Conservation (phyloP, 2,888 invertebrate genomes). For the Taphrorychus bicolor region DNA sequence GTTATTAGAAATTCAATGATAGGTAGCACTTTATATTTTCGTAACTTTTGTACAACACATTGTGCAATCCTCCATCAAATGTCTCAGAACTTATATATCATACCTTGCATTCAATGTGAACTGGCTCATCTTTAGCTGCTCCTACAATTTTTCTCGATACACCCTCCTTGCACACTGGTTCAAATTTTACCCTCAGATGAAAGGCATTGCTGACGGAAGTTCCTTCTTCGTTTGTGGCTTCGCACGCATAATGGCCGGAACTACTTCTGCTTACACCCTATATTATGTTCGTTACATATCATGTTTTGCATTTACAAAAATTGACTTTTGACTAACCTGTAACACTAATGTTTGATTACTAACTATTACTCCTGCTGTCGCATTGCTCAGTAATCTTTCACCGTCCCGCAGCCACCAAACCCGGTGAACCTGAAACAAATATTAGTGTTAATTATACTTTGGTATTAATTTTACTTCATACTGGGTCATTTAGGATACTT, state of each 20-base stretch:
- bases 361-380: slow-evolving; percentile 77
- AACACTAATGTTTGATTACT: slow-evolving; percentile 83
- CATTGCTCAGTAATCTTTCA: slow-evolving; percentile 71
- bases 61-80: too few relatives aligned
- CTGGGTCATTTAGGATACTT: too few relatives aligned
- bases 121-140: slow-evolving; percentile 65
- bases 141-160: slow-evolving; percentile 61
- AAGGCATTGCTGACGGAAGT: slow-evolving; percentile 78
- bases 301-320: too few relatives aligned
- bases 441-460: too few relatives aligned
- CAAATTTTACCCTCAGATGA: slow-evolving; percentile 75
- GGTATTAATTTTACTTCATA: too few relatives aligned
- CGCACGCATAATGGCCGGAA: slow-evolving; percentile 78
- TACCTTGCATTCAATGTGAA: slow-evolving; percentile 62
- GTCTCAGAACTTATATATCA: slow-evolving; percentile 22
- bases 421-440: slow-evolving; percentile 54
- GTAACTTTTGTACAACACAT: too few relatives aligned
- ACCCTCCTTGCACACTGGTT: slow-evolving; percentile 63
- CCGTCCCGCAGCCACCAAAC: slow-evolving; percentile 66
- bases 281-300: too few relatives aligned
- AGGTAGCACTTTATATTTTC: too few relatives aligned
- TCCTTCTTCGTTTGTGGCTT: slow-evolving; percentile 79
- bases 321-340: slow-evolving; percentile 68
- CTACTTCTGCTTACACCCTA: slow-evolving; percentile 76
- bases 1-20: too few relatives aligned